These are phyloP conservation scores for Oxyscelio sp. DNA, from an alignment of 2,888 invertebrate species.

Conservation along the genomic window DNA sequence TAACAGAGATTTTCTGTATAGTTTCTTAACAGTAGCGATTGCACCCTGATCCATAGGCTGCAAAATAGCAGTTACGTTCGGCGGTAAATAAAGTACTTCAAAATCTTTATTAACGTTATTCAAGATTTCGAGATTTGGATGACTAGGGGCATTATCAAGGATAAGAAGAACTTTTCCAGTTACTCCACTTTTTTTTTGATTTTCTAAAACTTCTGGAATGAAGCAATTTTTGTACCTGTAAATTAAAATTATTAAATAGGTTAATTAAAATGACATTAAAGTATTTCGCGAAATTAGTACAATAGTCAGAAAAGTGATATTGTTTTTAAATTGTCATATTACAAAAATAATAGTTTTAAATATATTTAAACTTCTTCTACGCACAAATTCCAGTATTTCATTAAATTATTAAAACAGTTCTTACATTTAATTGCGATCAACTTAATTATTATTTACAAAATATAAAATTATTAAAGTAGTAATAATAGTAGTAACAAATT, in stretches of 20 bases:
- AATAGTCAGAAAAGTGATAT: no score
- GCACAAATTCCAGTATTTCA: not conserved
- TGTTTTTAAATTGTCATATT: not conserved
- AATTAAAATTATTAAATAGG: not conserved
- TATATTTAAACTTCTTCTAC: not conserved
- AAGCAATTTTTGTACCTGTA: slow-evolving; percentile 18
- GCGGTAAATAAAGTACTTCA: not conserved
- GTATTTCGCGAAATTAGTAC: not conserved
- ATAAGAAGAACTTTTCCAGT: slow-evolving; percentile 6
- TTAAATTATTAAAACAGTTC: not conserved
- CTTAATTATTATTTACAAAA: no score
- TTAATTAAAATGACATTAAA: not conserved
- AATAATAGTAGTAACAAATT: no score
- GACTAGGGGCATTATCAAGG: slow-evolving; percentile 14
- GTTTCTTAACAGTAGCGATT: no score
- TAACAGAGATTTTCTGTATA: no score
- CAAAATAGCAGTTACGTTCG: not conserved
- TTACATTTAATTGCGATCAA: no score
- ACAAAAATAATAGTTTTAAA: not conserved
- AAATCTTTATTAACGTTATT: slow-evolving; percentile 3
- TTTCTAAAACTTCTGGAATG: slow-evolving; percentile 10
- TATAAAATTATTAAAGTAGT: no score
- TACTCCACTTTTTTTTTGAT: not conserved
- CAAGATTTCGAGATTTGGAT: slow-evolving; percentile 2
- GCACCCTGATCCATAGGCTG: not conserved